Conservation (phyloP, 2,113 vertebrate genomes). For the Vidua macroura region DNA sequence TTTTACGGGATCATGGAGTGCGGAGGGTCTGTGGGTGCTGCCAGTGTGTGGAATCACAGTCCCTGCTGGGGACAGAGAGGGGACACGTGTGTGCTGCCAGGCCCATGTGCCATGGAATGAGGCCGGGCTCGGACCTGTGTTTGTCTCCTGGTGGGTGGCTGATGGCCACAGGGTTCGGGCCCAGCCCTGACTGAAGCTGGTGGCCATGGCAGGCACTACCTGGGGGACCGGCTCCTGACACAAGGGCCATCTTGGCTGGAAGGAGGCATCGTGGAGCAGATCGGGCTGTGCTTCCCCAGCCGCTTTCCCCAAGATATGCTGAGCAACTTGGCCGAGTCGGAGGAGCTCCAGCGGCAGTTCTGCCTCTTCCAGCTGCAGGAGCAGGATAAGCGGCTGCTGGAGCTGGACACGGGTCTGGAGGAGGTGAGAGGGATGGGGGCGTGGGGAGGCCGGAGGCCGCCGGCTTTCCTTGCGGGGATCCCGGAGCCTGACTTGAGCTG, state of each 20-base stretch:
- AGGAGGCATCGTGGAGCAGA: conserved; percentile 83
- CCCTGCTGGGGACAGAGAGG: neutral
- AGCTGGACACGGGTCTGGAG: neutral
- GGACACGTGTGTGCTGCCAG: fast-evolving
- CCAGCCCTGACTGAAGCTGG: neutral
- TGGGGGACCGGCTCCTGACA: conserved; percentile 89
- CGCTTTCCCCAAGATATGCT: conserved; percentile 94
- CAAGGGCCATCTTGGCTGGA: conserved; percentile 87
- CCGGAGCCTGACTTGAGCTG: fast-evolving
- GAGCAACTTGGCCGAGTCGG: conserved; percentile 80
- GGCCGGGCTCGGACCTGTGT: neutral
- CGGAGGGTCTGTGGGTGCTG: fast-evolving
- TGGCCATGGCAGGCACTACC: conserved; percentile 81
- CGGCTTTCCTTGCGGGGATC: fast-evolving
- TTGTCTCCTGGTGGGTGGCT: neutral
- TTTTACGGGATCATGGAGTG: fast-evolving
- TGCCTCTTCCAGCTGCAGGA: conserved; percentile 86
- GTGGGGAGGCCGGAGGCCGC: fast-evolving
- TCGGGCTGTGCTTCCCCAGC: conserved; percentile 91
- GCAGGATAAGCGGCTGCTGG: conserved; percentile 81
- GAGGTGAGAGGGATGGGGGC: neutral
- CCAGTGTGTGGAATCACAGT: fast-evolving
- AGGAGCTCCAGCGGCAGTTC: conserved; percentile 86
- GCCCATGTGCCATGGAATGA: fast-evolving
- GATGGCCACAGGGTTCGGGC: neutral